These are phyloP conservation scores for Sebastes variabilis DNA, from an alignment of 2,797 vertebrate species.

Conservation along the genomic window DNA sequence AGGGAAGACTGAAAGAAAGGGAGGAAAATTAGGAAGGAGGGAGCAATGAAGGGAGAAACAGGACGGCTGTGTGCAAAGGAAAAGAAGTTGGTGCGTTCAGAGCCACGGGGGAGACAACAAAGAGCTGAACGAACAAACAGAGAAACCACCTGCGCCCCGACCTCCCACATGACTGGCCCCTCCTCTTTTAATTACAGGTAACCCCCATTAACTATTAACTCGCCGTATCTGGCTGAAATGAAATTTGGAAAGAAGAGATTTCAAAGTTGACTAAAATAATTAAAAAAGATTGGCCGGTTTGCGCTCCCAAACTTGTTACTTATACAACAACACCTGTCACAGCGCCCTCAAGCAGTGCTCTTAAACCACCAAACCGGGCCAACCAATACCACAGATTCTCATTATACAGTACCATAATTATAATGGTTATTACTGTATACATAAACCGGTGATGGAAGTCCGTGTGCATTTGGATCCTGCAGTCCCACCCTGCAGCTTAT, in stretches of 20 bases:
- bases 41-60: slow-evolving; percentile 9
- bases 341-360: not conserved
- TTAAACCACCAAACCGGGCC: not conserved
- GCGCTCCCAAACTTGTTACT: not conserved
- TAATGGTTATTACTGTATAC: not conserved
- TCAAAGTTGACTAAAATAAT: not conserved
- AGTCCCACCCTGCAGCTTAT: slow-evolving; percentile 32
- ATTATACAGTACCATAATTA: not conserved
- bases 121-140: slow-evolving; percentile 22
- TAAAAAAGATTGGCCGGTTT: not conserved
- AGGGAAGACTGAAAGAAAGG: not conserved
- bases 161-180: not conserved
- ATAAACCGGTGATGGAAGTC: not conserved
- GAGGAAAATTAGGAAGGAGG: slow-evolving; percentile 9
- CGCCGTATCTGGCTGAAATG: not conserved
- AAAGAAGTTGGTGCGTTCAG: not conserved
- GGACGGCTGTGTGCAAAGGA: not conserved
- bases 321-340: not conserved
- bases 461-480: not conserved
- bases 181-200: slow-evolving; percentile 12
- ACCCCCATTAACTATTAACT: slow-evolving; percentile 12
- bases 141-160: slow-evolving; percentile 18
- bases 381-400: not conserved
- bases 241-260: not conserved
- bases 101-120: slow-evolving; percentile 15